A percentile compares a stretch with the other conserved stretches of the same genome.
phyloP scores from a whole-genome alignment of 2,888 invertebrate species.

The Elegia similella region DNA sequence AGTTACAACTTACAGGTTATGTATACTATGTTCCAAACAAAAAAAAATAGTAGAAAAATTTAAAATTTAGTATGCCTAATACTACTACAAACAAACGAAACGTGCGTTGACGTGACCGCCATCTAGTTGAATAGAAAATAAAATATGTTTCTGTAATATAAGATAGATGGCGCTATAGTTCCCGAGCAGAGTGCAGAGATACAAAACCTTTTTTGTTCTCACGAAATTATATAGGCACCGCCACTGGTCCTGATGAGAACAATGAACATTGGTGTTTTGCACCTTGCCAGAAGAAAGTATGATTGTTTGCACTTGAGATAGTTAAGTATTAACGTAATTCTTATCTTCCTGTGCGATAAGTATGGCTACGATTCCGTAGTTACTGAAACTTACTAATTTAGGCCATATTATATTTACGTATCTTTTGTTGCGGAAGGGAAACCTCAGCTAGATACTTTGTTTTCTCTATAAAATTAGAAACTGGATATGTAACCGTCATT shows the following conservation, averaged over 20 bases:
- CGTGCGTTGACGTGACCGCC: too few species aligned
- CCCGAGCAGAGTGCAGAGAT: background rate
- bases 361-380: background rate
- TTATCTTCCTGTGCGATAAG: background rate
- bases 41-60: too few species aligned
- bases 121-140: background rate
- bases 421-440: background rate
- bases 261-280: slow-evolving; percentile 2
- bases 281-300: background rate
- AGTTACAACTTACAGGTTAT: too few species aligned
- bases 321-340: too few species aligned
- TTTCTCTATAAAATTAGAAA: background rate
- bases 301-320: too few species aligned
- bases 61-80: too few species aligned
- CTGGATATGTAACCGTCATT: background rate
- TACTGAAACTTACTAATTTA: background rate
- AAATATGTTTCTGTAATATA: background rate
- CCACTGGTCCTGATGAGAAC: background rate
- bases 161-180: background rate
- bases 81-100: too few species aligned
- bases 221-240: background rate
- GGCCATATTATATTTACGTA: background rate
- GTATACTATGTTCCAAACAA: too few species aligned
- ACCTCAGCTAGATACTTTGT: background rate
- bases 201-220: background rate